phyloP scores from a whole-genome alignment of 2,888 invertebrate species.

The Synergus laeviventris region DNA sequence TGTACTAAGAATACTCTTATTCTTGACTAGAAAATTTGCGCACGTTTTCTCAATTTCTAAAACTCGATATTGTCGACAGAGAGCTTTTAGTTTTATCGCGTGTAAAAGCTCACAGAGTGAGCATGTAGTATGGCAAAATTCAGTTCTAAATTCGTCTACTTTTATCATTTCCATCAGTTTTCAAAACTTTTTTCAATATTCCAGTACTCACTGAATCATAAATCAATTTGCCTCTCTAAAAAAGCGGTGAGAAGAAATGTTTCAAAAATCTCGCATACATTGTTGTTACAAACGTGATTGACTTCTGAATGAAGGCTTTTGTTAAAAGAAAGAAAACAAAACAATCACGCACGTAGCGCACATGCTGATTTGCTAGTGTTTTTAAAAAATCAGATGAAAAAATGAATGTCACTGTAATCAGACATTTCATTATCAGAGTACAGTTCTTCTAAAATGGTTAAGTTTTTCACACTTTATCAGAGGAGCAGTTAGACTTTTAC shows the following conservation, averaged over 20 bases:
- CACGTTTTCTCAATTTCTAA: constrained; percentile 1
- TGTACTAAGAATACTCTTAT: background rate
- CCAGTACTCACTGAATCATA: constrained; percentile 1
- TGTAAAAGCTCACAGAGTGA: constrained; percentile 45
- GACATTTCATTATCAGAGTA: background rate
- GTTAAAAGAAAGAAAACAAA: background rate
- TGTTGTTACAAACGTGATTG: too few species aligned
- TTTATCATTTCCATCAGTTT: constrained; percentile 46
- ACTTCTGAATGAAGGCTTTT: too few species aligned
- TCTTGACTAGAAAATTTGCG: background rate
- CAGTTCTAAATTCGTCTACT: constrained; percentile 40
- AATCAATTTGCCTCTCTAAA: background rate
- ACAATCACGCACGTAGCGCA: too few species aligned
- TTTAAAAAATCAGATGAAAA: too few species aligned
- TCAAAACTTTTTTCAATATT: constrained; percentile 4
- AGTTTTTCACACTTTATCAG: background rate
- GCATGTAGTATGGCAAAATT: constrained; percentile 44
- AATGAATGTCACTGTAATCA: too few species aligned
- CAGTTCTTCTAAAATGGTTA: background rate
- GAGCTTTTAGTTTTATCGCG: constrained; percentile 45
- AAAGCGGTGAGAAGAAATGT: background rate
- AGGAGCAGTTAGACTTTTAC: background rate
- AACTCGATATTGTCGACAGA: constrained; percentile 38
- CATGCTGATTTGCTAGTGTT: too few species aligned
- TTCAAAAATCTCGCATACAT: too few species aligned